Evolutionary conservation across 2,888 invertebrate genomes (phyloP), one percentile per base, ranked within the genome.

Genomic region (Zelleria hepariella): DNA sequence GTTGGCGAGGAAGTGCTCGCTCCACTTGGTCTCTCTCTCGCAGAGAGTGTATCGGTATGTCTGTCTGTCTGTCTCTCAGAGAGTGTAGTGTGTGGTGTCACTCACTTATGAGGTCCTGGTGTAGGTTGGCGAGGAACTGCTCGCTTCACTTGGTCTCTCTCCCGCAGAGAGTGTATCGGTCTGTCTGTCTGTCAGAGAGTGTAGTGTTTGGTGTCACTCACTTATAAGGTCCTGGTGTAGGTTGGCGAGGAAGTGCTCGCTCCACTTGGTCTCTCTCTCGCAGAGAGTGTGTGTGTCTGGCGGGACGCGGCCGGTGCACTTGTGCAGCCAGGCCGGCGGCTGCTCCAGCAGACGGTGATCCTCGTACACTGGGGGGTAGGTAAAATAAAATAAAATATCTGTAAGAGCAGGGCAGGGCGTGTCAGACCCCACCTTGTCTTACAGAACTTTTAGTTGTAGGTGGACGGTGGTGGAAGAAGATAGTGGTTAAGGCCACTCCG

Each of bases 71-170:
- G n/a, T n/a, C n/a, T n/a, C n/a, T n/a, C n/a, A n/a, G n/a, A n/a
- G n/a, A n/a, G n/a, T n/a, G n/a, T n/a, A n/a, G n/a, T n/a, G n/a
- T n/a, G n/a, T n/a, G n/a, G 32, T 5, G 15, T 42, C 32, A 69
- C 80, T 72, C 63, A 91, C 91, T 89, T 73, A 89, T 91, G 5
- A 93, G 73, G 65, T 92, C 92, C 49, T 89, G 81, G 62, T 93
- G 91, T 2, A 93, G 77, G 53, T 85, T 80, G 70, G 89, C 88
- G 56, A 93, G 66, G 65, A 92, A 91, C 64, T 90, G 88, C 25
- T 91, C 90, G 42, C 91, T 92, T 93, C 93, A 93, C 75, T 91
- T 91, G 0, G 92, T 92, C 74, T 91, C 90, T 18, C 91, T 74
- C 57, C 90, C 84, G 69, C 93, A 93, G 1, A 93, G 77, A 64